phyloP scores from a whole-genome alignment of 2,888 invertebrate species.

The Hemaris fuciformis region DNA sequence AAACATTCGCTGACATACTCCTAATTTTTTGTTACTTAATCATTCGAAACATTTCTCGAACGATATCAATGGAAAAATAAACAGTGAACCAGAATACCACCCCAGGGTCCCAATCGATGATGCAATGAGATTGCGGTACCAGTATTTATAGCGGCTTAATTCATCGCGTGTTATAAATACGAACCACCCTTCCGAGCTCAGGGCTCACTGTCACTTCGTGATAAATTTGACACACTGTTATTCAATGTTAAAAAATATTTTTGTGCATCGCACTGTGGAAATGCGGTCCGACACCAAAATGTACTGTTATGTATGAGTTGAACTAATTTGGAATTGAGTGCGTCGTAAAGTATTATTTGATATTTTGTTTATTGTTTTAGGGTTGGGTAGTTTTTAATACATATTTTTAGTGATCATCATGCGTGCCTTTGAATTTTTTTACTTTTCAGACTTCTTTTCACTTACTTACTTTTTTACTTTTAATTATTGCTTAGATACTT shows the following conservation, averaged over 20 bases:
- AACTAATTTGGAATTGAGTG: background rate
- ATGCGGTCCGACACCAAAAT: background rate
- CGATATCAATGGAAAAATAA: background rate
- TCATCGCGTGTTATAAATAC: conserved; percentile 5
- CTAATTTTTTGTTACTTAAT: no score
- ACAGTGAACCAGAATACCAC: conserved; percentile 19
- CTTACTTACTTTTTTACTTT: no score
- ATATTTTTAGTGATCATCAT: no score
- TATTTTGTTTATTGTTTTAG: background rate
- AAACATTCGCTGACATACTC: no score
- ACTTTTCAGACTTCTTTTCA: no score
- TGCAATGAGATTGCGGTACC: conserved; percentile 63
- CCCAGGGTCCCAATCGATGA: conserved; percentile 36
- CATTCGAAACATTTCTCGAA: background rate
- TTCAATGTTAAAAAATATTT: conserved; percentile 1
- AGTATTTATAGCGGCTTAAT: conserved; percentile 56
- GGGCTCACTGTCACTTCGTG: conserved; percentile 16
- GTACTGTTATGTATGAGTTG: background rate
- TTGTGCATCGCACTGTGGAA: no score
- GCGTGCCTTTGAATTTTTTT: no score
- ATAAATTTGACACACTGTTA: conserved; percentile 34
- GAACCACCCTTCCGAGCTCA: conserved; percentile 11
- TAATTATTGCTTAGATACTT: no score
- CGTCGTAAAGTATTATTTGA: background rate
- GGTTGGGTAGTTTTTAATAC: no score